phyloP scores from a whole-genome alignment of 2,888 invertebrate genomes.

The Lydus trimaculatus region DNA sequence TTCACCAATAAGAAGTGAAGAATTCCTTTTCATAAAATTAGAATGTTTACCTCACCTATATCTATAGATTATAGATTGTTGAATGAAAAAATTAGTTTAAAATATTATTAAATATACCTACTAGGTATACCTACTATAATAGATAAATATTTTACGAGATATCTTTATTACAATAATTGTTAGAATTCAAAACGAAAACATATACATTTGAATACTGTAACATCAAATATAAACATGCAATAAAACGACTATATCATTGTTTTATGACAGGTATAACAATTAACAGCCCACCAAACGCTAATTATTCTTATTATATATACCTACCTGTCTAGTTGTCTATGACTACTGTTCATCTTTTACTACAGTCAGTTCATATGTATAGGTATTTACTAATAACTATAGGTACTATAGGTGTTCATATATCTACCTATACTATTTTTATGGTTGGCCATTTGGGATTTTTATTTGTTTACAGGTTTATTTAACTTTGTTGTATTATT shows the following conservation, averaged over 20 bases:
- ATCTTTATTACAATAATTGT: conserved; percentile 40
- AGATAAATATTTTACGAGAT: conserved; percentile 31
- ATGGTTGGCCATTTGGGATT: conserved; percentile 52
- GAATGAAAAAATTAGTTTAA: background rate
- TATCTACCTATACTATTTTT: conserved; percentile 50
- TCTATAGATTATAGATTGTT: background rate
- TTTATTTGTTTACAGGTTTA: conserved; percentile 59
- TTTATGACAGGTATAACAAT: conserved; percentile 55
- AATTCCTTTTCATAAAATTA: no score
- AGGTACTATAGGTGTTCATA: conserved; percentile 18
- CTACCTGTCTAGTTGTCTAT: conserved; percentile 42
- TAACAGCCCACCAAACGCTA: conserved; percentile 53
- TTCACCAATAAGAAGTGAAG: no score
- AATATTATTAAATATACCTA: background rate
- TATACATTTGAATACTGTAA: conserved; percentile 41
- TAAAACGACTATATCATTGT: conserved; percentile 54
- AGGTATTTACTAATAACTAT: background rate
- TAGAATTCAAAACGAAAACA: conserved; percentile 42
- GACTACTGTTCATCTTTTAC: conserved; percentile 41
- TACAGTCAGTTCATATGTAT: conserved; percentile 33
- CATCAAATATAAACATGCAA: conserved; percentile 51
- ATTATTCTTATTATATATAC: conserved; percentile 52
- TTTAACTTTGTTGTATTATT: conserved; percentile 58
- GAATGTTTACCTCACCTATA: no score
- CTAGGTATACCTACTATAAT: no score